Conservation (phyloP, 2,888 invertebrate species). For the Cerceris ruficornis region DNA sequence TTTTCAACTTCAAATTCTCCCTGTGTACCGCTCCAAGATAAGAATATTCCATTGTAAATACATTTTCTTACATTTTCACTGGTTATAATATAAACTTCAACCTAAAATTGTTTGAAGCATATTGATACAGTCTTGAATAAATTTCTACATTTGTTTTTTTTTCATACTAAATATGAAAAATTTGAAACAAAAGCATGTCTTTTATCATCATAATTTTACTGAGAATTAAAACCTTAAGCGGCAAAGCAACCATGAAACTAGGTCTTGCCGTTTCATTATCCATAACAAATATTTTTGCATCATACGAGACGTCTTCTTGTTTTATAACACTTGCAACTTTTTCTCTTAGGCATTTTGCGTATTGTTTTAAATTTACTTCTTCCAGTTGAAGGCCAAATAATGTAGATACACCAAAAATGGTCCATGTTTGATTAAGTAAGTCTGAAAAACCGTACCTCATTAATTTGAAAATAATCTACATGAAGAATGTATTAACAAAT, state of each 20-base stretch:
- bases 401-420: conserved; percentile 75
- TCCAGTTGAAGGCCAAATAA: conserved; percentile 74
- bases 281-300: conserved; percentile 66
- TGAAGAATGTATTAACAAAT: too few species aligned
- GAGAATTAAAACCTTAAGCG: conserved; percentile 71
- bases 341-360: conserved; percentile 76
- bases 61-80: conserved; percentile 50
- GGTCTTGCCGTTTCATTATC: conserved; percentile 56
- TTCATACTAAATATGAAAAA: too few species aligned
- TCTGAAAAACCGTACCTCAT: conserved; percentile 58
- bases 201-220: background rate
- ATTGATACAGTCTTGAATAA: background rate
- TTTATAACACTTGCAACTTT: conserved; percentile 71
- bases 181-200: background rate
- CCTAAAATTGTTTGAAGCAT: conserved; percentile 48
- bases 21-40: conserved; percentile 72
- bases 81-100: conserved; percentile 62
- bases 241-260: conserved; percentile 61
- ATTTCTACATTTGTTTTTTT: background rate
- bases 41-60: conserved; percentile 74
- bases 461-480: background rate
- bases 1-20: conserved; percentile 44
- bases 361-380: conserved; percentile 74
- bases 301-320: conserved; percentile 73
- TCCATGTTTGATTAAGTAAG: conserved; percentile 76